phyloP scores from a whole-genome alignment of 2,113 vertebrate genomes.

The Arothron firmamentum region DNA sequence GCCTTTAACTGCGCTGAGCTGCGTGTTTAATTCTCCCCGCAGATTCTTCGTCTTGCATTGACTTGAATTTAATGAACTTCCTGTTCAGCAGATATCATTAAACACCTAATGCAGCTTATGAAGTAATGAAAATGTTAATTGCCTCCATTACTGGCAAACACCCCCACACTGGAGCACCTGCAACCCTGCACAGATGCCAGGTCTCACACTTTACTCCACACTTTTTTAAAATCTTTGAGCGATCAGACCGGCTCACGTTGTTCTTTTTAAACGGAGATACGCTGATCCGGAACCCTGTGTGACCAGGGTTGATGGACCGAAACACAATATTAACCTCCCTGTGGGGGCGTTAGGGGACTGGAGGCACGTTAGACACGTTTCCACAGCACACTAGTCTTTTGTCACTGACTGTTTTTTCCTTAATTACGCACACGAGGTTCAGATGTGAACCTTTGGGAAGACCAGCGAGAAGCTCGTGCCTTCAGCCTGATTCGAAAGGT shows the following conservation, averaged over 20 bases:
- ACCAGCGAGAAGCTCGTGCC: slow-evolving; percentile 9
- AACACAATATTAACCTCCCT: slow-evolving; percentile 33
- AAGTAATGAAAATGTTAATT: slow-evolving; percentile 69
- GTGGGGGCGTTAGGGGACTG: slow-evolving; percentile 23
- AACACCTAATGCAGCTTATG: slow-evolving; percentile 48
- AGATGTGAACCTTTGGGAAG: slow-evolving; percentile 21
- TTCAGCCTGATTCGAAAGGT: slow-evolving; percentile 15
- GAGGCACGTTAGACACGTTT: slow-evolving; percentile 45
- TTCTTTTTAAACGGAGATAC: slow-evolving; percentile 2
- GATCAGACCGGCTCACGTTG: slow-evolving; percentile 26
- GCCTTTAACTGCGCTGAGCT: slow-evolving; percentile 11
- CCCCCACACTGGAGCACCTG: slow-evolving; percentile 46
- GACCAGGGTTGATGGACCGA: too few relatives aligned
- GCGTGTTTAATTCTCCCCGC: slow-evolving; percentile 7
- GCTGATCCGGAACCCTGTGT: too few relatives aligned
- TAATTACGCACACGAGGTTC: slow-evolving; percentile 58
- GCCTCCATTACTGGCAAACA: slow-evolving; percentile 47
- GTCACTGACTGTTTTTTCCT: slow-evolving; percentile 52
- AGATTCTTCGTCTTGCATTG: slow-evolving; percentile 15
- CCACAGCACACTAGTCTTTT: slow-evolving; percentile 41
- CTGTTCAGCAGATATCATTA: slow-evolving; percentile 43
- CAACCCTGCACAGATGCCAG: slow-evolving; percentile 30
- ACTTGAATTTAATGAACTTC: slow-evolving; percentile 55
- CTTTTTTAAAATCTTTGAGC: too few relatives aligned
- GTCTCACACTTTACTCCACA: slow-evolving; percentile 14